phyloP scores from a whole-genome alignment of 2,113 vertebrate species.

The Trochalopteron elliotii region DNA sequence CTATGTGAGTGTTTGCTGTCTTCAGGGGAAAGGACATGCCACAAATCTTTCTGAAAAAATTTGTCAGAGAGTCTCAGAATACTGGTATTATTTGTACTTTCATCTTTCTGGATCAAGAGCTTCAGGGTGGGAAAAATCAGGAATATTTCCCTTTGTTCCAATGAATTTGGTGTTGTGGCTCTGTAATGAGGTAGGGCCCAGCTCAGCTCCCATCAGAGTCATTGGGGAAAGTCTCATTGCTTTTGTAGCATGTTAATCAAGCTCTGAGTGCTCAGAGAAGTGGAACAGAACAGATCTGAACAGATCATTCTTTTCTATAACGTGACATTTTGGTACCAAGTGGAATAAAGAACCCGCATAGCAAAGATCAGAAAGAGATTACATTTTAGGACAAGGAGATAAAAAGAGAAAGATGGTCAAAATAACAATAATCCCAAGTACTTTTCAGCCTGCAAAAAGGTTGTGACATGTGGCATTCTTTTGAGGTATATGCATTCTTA shows the following conservation, averaged over 20 bases:
- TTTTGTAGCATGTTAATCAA: not conserved
- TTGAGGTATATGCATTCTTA: not conserved
- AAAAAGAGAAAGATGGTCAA: not conserved
- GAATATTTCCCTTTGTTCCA: not conserved
- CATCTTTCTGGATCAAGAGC: not conserved
- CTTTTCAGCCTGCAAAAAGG: not conserved
- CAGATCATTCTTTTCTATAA: not conserved
- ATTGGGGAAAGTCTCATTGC: not conserved
- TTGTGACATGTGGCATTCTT: slow-evolving; percentile 6
- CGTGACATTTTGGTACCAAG: not conserved
- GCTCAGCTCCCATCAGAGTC: not conserved
- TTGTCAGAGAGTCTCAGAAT: not conserved
- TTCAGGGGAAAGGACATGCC: not conserved
- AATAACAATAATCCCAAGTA: slow-evolving; percentile 14
- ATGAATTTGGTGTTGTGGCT: not conserved
- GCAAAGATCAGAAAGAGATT: slow-evolving; percentile 9
- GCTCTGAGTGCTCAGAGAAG: not conserved
- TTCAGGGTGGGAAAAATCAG: not conserved
- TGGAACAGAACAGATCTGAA: not conserved
- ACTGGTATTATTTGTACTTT: not conserved
- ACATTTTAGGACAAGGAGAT: not conserved
- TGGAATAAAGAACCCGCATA: not conserved
- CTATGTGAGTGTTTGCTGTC: not conserved
- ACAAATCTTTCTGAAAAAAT: not conserved
- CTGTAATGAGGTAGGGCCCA: not conserved